Conservation (phyloP, 1,140 invertebrate species). For the Drosophila bocqueti region DNA sequence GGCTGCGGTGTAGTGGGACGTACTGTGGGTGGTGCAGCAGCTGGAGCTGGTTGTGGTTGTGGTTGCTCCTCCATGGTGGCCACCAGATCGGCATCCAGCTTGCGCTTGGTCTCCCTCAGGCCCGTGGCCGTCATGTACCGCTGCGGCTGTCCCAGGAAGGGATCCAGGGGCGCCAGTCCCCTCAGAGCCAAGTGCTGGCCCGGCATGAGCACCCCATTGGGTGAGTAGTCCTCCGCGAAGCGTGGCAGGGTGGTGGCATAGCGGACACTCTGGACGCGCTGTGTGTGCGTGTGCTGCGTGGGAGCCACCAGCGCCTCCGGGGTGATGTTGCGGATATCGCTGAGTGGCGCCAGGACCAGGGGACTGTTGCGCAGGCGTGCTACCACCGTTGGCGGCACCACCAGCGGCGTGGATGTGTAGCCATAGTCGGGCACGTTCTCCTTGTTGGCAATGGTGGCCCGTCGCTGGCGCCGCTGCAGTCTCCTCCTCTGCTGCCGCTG, state of each 20-base stretch:
- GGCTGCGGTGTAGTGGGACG: conserved; percentile 58
- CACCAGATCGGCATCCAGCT: conserved; percentile 66
- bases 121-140: conserved; percentile 59
- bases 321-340: conserved; percentile 76
- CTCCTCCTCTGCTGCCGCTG: conserved; percentile 8
- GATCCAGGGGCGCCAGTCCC: conserved; percentile 68
- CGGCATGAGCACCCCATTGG: conserved; percentile 53
- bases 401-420: conserved; percentile 68
- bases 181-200: conserved; percentile 75
- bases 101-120: conserved; percentile 52
- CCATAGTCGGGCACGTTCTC: conserved; percentile 56
- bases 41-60: not conserved
- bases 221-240: conserved; percentile 78
- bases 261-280: conserved; percentile 55
- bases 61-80: conserved; percentile 50
- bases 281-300: not conserved
- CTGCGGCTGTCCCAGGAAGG: conserved; percentile 68
- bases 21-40: no score
- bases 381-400: conserved; percentile 18
- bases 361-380: conserved; percentile 67
- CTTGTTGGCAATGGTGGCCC: conserved; percentile 62
- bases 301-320: conserved; percentile 43
- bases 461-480: conserved; percentile 43
- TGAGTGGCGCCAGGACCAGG: conserved; percentile 69
- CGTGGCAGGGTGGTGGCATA: conserved; percentile 75